Evolutionary conservation across 2,797 vertebrate genomes (phyloP).

Genomic region (Phalanger gymnotis): DNA sequence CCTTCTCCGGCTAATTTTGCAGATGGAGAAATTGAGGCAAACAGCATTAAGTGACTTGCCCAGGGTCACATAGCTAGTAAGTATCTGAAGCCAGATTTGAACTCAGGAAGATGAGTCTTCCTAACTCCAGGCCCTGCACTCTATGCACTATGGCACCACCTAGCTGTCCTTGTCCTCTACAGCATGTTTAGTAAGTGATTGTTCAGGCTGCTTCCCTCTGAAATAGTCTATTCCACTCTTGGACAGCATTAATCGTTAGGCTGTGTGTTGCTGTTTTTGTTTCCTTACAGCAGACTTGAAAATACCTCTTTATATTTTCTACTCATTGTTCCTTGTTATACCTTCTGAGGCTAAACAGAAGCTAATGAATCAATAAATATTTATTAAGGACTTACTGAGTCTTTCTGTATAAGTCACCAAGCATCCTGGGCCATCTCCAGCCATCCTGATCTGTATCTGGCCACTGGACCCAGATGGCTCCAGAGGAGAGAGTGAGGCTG

Average conservation of each 20-base stretch:
- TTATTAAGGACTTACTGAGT: background rate
- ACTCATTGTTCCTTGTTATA: background rate
- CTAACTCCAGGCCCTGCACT: background rate
- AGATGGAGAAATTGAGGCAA: background rate
- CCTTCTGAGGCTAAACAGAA: background rate
- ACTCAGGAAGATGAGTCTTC: background rate
- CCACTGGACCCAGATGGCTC: no score
- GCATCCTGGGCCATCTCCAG: no score
- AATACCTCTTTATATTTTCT: background rate
- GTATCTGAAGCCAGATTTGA: background rate
- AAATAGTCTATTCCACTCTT: background rate
- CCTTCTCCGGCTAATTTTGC: background rate
- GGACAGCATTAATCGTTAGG: background rate
- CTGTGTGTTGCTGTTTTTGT: background rate
- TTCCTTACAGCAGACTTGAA: background rate
- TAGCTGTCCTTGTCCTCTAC: background rate
- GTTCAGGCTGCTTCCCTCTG: background rate
- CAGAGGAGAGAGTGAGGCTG: no score
- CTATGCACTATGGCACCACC: fast-evolving
- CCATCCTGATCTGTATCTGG: no score
- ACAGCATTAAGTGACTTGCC: background rate
- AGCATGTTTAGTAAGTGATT: background rate
- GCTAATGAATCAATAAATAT: background rate
- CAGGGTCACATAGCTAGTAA: background rate
- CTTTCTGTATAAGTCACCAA: background rate